Conservation (phyloP, 1,140 invertebrate genomes). For the Bombus sibiricus region DNA sequence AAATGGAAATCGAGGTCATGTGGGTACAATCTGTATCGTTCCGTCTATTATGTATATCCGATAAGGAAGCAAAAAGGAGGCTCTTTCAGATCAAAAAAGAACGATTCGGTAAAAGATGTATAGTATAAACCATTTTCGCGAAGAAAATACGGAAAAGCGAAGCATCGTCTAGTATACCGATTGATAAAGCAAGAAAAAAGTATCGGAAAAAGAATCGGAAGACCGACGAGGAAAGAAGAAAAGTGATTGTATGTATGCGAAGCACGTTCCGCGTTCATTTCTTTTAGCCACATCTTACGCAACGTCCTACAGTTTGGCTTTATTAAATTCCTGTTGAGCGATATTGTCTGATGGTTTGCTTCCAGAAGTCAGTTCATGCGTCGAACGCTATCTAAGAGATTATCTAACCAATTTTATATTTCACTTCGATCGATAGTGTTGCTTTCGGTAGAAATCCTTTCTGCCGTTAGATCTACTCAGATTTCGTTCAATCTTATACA, state of each 20-base stretch:
- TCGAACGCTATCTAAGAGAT: slow-evolving; percentile 7
- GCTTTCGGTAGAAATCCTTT: background rate
- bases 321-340: slow-evolving; percentile 66
- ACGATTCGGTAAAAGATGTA: background rate
- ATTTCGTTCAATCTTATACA: no score
- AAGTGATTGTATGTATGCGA: slow-evolving; percentile 52
- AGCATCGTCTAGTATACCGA: background rate
- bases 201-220: background rate
- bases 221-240: background rate
- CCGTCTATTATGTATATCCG: background rate
- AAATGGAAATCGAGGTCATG: background rate
- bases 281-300: slow-evolving; percentile 58
- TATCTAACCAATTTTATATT: background rate
- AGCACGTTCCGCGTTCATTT: slow-evolving; percentile 63
- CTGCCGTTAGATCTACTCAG: no score
- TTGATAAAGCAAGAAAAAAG: slow-evolving; percentile 16
- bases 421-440: background rate
- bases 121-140: background rate
- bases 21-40: background rate
- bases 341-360: slow-evolving; percentile 55
- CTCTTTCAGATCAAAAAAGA: background rate
- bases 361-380: background rate
- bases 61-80: background rate
- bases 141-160: background rate
- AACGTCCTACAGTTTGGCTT: slow-evolving; percentile 47